Percentiles rank a stretch among this genome's conserved stretches.
Conservation (phyloP, 1,140 invertebrate species). For the Sinella curviseta region DNA sequence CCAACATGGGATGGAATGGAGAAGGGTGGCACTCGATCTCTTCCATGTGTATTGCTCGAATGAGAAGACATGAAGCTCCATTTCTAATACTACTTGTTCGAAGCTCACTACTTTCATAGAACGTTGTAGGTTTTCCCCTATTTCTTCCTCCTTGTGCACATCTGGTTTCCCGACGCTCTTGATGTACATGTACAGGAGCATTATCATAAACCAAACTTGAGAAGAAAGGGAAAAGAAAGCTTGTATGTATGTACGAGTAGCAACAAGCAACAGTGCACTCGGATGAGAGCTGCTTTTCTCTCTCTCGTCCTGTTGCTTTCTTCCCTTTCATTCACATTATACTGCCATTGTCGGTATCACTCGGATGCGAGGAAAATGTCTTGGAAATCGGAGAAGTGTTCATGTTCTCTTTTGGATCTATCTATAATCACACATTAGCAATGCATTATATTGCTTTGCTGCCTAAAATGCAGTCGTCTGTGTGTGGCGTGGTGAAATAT, state of each 20-base stretch:
- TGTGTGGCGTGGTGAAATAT: background rate
- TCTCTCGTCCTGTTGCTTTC: constrained; percentile 10
- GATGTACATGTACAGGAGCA: too few relatives aligned
- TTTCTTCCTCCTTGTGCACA: too few relatives aligned
- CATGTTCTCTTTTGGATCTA: background rate
- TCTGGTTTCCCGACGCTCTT: too few relatives aligned
- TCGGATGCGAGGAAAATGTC: constrained; percentile 11
- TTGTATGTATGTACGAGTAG: too few relatives aligned
- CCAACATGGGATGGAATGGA: background rate
- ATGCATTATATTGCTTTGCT: background rate
- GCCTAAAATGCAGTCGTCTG: background rate
- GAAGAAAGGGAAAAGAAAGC: too few relatives aligned
- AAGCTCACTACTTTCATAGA: too few relatives aligned
- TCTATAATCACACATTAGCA: background rate
- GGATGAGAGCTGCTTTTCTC: background rate
- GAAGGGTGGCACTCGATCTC: background rate
- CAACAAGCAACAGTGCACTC: background rate
- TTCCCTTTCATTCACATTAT: background rate
- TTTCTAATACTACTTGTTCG: too few relatives aligned
- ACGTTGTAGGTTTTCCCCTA: too few relatives aligned
- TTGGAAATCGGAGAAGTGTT: background rate
- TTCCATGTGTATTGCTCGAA: too few relatives aligned
- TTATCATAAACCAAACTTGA: too few relatives aligned
- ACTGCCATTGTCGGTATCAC: constrained; percentile 1
- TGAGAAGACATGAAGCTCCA: too few relatives aligned